phyloP scores from a whole-genome alignment of 2,888 invertebrate species.

The Torymus tubicola region DNA sequence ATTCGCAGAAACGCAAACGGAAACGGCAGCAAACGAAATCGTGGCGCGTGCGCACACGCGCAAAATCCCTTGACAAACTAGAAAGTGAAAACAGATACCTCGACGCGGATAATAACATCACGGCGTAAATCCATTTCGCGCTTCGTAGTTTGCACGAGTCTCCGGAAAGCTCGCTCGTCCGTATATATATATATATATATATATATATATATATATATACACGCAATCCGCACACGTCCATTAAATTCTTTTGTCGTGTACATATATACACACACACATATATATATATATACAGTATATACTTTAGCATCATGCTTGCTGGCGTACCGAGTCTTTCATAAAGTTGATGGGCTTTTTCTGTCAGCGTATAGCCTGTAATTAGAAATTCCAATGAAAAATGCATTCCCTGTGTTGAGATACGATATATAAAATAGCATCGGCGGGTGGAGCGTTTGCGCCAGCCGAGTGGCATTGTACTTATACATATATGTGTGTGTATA shows the following conservation, averaged over 20 bases:
- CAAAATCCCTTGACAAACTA: neutral
- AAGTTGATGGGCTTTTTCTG: slow-evolving; percentile 27
- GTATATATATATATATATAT: neutral
- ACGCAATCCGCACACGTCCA: slow-evolving; percentile 13
- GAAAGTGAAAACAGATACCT: neutral
- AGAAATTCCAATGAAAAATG: slow-evolving; percentile 48
- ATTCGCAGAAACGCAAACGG: too few species aligned
- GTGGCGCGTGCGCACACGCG: neutral
- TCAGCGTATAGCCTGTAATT: slow-evolving; percentile 16
- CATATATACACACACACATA: neutral
- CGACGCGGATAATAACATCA: slow-evolving; percentile 7
- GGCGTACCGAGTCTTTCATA: slow-evolving; percentile 10
- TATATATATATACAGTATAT: too few species aligned
- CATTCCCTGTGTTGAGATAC: neutral
- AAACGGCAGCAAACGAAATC: too few species aligned
- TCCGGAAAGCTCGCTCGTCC: too few species aligned
- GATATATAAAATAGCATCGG: too few species aligned
- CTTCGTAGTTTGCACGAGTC: neutral
- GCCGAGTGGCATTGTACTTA: slow-evolving; percentile 39
- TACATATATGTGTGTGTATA: neutral
- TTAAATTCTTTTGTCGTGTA: neutral
- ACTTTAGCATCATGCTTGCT: too few species aligned
- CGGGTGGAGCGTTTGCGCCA: neutral
- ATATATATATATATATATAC: too few species aligned
- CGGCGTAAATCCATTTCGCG: slow-evolving; percentile 8